Base-by-base conservation (phyloP, 1,140 invertebrate species). In the Potamilus streckersoni region DNA sequence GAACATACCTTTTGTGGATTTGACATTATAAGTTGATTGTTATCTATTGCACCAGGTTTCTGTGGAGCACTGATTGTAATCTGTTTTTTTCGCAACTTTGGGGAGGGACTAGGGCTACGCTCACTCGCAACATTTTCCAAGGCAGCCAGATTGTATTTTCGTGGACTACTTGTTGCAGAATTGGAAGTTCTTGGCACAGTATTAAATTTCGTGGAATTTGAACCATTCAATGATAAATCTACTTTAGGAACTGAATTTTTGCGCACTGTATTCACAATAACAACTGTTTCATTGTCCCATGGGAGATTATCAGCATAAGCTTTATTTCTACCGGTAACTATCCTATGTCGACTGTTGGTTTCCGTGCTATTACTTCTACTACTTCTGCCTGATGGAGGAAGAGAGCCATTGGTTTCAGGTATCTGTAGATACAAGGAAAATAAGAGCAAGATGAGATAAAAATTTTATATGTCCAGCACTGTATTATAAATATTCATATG, bases 21-120 rank as follows among this genome's bases (percentile, higher is more conserved):
- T 62, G 91, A 89, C 3, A 92, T 92, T 6, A 95, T 91, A 57
- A 96, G 89, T 63, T 90, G 91, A 77, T 92, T 91, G 88, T 96
- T 96, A 85, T 96, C 94, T 69, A 96, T 95, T 19, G 94, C 93
- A 20, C 94, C 94, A 12, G 95, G 95, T 72, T 88, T 87, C 72
- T 86, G 85, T n/a, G 88, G 85, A 3, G 81, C 69, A 66, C 82
- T 74, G 49, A 67, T 67, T 0, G 79, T 66, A 74, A 78, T 73
- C 19, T 73, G 60, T 57, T 79, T 83, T 58, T 85, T 81, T 38
- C 76, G 69, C 58, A 86, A 59, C 27, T 84, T 85, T 16, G 87
- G 88, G 17, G 87, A 88, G 19, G 79, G 81, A 73, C 83, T 85
- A 14, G 84, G 85, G 76, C 85, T 86, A 3, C 79, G 60, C 57